Conservation (phyloP, 1,140 invertebrate species). For the Riptortus pedestris region DNA sequence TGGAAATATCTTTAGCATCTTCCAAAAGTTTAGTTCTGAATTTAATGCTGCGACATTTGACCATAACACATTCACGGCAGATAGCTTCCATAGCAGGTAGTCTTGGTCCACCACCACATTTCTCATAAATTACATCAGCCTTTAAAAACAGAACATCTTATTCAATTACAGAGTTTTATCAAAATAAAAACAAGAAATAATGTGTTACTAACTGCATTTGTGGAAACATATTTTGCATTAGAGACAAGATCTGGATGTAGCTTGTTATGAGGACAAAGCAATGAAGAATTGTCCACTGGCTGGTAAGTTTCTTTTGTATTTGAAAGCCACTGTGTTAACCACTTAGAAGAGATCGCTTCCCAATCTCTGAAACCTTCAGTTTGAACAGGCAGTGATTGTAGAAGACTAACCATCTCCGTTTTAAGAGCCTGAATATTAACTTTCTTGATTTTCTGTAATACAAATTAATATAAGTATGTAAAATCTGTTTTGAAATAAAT, state of each 20-base stretch:
- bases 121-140: slow-evolving; percentile 31
- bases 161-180: slow-evolving; percentile 3
- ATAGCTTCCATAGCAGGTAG: slow-evolving; percentile 24
- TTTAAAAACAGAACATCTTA: slow-evolving; percentile 22
- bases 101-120: slow-evolving; percentile 31
- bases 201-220: slow-evolving; percentile 26
- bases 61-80: slow-evolving; percentile 31
- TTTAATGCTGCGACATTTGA: slow-evolving; percentile 28
- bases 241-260: slow-evolving; percentile 29
- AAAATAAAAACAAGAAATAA: neutral
- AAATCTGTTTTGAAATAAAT: neutral
- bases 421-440: slow-evolving; percentile 19
- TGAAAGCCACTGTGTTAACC: slow-evolving; percentile 31
- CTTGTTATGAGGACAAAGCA: slow-evolving; percentile 30
- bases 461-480: neutral
- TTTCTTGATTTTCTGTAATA: slow-evolving; percentile 20
- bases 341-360: slow-evolving; percentile 28
- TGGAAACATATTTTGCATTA: slow-evolving; percentile 30
- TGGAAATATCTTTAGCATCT: slow-evolving; percentile 30
- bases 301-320: slow-evolving; percentile 18
- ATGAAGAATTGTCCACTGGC: slow-evolving; percentile 29
- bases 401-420: slow-evolving; percentile 23
- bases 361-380: slow-evolving; percentile 15
- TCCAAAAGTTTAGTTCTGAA: slow-evolving; percentile 29
- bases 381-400: slow-evolving; percentile 21